Percentiles rank a stretch among this genome's conserved stretches.
Conservation (phyloP, 2,888 invertebrate species). For the Celastrina argiolus region DNA sequence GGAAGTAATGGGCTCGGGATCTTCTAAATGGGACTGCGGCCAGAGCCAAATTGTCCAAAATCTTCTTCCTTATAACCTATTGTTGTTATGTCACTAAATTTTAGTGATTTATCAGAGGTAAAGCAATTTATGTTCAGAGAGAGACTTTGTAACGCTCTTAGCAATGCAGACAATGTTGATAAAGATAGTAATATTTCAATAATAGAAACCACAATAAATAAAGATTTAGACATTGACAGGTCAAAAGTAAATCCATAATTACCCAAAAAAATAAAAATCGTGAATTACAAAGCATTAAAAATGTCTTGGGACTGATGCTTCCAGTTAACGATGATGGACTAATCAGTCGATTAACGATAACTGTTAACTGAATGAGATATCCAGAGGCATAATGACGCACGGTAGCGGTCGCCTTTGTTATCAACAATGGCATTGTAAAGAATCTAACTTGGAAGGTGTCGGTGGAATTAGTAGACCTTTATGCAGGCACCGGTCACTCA, state of each 20-base stretch:
- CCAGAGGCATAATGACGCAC: conserved; percentile 64
- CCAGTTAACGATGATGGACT: not conserved
- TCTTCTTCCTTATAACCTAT: conserved; percentile 9
- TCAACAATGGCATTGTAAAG: conserved; percentile 60
- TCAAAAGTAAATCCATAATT: not conserved
- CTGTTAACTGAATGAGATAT: conserved; percentile 64
- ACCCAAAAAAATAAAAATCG: not conserved
- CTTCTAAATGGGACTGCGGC: conserved; percentile 10
- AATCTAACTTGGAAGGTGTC: conserved; percentile 70
- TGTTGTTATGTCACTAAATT: conserved; percentile 6
- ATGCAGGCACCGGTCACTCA: conserved; percentile 69
- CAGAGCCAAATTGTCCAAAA: conserved; percentile 13
- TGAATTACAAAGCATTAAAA: not conserved
- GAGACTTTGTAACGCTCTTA: not conserved
- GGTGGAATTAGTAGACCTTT: conserved; percentile 75
- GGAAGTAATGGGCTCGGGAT: conserved; percentile 16
- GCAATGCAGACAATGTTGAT: not conserved
- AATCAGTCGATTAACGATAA: conserved; percentile 39
- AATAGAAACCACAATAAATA: not conserved
- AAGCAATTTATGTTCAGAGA: not conserved
- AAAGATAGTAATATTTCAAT: not conserved
- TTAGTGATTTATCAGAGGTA: conserved; percentile 10
- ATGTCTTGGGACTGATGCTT: not conserved
- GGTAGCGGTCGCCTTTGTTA: conserved; percentile 71
- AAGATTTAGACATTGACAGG: not conserved